These are phyloP conservation scores for Vidua chalybeata DNA, from an alignment of 2,113 vertebrate species.

Conservation along the genomic window DNA sequence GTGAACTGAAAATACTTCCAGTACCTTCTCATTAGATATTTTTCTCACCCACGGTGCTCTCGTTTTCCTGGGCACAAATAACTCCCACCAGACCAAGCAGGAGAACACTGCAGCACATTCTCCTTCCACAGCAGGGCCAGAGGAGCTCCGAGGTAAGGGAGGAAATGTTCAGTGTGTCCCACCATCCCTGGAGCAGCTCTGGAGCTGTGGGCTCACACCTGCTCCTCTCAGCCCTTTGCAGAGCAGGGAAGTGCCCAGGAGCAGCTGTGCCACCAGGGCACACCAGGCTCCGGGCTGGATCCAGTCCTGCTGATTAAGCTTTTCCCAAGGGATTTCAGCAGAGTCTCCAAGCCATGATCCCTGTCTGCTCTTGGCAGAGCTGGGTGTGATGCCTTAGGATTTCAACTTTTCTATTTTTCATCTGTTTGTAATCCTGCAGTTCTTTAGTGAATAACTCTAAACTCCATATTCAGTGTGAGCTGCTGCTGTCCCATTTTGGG, in stretches of 20 bases:
- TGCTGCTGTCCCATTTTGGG: not conserved
- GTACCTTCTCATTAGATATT: not conserved
- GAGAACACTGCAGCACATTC: not conserved
- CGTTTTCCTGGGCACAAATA: not conserved
- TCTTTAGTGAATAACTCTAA: rapidly evolving
- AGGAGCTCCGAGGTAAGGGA: not conserved
- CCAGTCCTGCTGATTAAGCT: not conserved
- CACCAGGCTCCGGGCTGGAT: not conserved
- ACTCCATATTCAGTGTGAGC: rapidly evolving
- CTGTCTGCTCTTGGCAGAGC: not conserved
- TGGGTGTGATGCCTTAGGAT: not conserved
- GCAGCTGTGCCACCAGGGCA: not conserved
- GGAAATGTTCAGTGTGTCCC: rapidly evolving
- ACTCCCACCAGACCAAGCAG: not conserved
- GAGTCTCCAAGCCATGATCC: not conserved
- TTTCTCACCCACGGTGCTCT: not conserved
- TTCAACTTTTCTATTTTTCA: not conserved
- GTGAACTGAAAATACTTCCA: not conserved
- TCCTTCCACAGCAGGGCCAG: not conserved
- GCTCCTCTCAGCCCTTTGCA: not conserved
- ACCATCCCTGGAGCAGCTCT: not conserved
- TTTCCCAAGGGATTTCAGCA: not conserved
- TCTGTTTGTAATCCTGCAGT: not conserved
- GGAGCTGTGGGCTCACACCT: not conserved
- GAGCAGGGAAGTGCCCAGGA: not conserved